Conservation (phyloP, 1,140 invertebrate species). For the Brachystomella parvula region DNA sequence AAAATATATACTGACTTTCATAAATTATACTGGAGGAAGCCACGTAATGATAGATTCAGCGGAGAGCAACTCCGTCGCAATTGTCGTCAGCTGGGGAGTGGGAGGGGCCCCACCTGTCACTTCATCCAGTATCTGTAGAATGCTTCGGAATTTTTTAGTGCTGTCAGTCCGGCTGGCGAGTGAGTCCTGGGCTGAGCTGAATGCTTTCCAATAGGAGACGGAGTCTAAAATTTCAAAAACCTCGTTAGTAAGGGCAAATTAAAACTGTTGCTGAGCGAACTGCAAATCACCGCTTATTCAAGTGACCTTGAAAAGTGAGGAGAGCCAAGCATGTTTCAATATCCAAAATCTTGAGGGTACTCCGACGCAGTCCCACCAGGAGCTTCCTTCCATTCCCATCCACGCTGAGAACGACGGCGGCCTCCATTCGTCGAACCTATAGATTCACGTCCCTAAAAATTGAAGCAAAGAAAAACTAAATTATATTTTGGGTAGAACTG, state of each 20-base stretch:
- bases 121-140: conserved; percentile 8
- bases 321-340: conserved; percentile 45
- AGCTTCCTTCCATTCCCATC: conserved; percentile 52
- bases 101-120: background rate
- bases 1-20: no score
- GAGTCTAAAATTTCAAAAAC: conserved; percentile 43
- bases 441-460: conserved; percentile 42
- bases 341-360: conserved; percentile 52
- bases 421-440: conserved; percentile 46
- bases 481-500: background rate
- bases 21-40: no score
- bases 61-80: background rate
- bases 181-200: background rate
- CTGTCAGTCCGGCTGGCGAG: background rate
- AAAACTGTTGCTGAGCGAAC: background rate
- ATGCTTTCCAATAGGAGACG: conserved; percentile 42
- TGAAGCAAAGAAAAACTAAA: background rate
- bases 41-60: no score
- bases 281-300: conserved; percentile 43
- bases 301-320: conserved; percentile 43
- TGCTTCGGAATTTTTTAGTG: background rate
- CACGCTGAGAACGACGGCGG: conserved; percentile 48
- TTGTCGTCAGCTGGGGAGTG: background rate
- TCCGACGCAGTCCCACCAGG: conserved; percentile 54
- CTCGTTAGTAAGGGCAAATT: no score